Evolutionary conservation across 2,888 invertebrate species (phyloP).

Genomic region (Podabrus alpinus): DNA sequence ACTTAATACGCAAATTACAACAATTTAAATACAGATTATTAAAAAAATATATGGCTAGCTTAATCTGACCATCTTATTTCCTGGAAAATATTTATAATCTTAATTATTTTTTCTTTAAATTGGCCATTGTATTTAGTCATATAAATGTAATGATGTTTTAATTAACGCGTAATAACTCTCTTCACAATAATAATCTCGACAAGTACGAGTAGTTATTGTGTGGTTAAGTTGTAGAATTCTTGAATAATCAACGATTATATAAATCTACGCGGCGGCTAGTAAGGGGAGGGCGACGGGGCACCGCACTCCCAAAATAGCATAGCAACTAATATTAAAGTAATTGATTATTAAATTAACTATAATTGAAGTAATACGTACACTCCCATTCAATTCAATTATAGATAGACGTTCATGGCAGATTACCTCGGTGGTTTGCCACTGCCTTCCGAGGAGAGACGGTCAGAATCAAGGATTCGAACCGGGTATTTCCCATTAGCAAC

Average conservation of each 20-base stretch:
- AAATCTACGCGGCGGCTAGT: too few relatives aligned
- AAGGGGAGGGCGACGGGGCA: too few relatives aligned
- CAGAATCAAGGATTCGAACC: too few relatives aligned
- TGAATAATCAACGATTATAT: background rate
- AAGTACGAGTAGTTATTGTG: background rate
- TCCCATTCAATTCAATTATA: too few relatives aligned
- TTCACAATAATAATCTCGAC: background rate
- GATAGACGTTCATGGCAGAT: too few relatives aligned
- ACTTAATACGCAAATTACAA: background rate
- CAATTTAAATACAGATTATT: background rate
- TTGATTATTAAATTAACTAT: too few relatives aligned
- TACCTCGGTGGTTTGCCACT: too few relatives aligned
- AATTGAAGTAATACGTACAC: too few relatives aligned
- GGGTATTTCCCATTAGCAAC: too few relatives aligned
- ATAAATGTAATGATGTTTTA: background rate
- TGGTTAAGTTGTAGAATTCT: background rate
- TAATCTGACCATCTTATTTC: background rate
- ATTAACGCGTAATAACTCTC: background rate
- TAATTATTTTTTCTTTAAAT: background rate
- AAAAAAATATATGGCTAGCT: background rate
- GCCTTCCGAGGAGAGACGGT: too few relatives aligned
- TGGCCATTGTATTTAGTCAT: background rate
- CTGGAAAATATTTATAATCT: background rate
- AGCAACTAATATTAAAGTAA: too few relatives aligned
- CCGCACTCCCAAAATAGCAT: too few relatives aligned